Conservation (phyloP, 2,113 vertebrate species). For the Morphnarchus princeps region DNA sequence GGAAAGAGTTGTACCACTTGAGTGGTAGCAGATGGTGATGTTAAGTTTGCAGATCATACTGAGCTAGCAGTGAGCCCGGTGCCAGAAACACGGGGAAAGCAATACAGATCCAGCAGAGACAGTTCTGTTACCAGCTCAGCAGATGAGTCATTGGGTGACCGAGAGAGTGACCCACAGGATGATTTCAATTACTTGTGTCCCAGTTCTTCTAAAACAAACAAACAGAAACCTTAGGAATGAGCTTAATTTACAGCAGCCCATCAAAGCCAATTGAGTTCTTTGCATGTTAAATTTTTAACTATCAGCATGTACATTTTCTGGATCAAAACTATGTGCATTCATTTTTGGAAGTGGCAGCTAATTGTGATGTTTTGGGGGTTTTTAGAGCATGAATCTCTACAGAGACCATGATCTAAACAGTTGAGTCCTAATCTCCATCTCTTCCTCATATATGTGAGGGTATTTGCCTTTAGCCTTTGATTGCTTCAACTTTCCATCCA, state of each 20-base stretch:
- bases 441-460: neutral
- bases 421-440: neutral
- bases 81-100: constrained; percentile 22
- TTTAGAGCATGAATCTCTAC: neutral
- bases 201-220: neutral
- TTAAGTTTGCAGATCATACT: constrained; percentile 37
- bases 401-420: neutral
- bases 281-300: neutral
- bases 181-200: neutral
- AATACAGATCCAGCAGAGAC: constrained; percentile 34
- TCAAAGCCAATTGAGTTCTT: neutral
- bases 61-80: neutral
- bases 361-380: neutral
- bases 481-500: neutral
- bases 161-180: neutral
- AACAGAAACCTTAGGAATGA: neutral
- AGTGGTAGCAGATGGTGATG: constrained; percentile 56
- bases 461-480: neutral
- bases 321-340: neutral
- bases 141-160: constrained; percentile 40
- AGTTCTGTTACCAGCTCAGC: constrained; percentile 29
- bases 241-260: neutral
- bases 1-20: constrained; percentile 47
- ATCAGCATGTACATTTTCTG: neutral
- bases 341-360: neutral